phyloP scores from a whole-genome alignment of 2,797 vertebrate species.

The Spinibarbus caldwelli region DNA sequence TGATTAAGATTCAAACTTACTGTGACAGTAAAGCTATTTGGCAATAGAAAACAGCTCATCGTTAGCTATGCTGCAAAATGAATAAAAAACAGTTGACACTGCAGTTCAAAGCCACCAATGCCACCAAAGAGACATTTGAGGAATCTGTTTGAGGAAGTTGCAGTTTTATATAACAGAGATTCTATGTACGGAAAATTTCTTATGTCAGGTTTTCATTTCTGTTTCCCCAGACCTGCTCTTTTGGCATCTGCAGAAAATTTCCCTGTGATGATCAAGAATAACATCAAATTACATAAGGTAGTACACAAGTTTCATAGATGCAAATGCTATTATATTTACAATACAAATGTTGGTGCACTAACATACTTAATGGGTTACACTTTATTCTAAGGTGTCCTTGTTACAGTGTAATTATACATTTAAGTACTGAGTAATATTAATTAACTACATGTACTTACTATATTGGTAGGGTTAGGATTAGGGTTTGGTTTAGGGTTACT shows the following conservation, averaged over 20 bases:
- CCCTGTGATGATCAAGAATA: conserved; percentile 91
- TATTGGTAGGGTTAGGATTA: neutral
- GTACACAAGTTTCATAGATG: neutral
- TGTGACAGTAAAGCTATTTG: conserved; percentile 1
- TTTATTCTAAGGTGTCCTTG: neutral
- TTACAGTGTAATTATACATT: neutral
- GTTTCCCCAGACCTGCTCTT: conserved; percentile 77
- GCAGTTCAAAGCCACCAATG: neutral
- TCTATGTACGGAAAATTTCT: neutral
- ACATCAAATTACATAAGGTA: conserved; percentile 87
- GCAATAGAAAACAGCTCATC: neutral
- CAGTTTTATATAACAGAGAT: conserved; percentile 1
- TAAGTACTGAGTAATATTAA: neutral
- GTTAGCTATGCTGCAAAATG: neutral
- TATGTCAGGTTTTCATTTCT: conserved; percentile 38
- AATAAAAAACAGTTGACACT: neutral
- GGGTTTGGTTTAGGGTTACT: neutral
- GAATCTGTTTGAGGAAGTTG: conserved; percentile 31
- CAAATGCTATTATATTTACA: neutral
- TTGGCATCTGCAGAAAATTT: conserved; percentile 87
- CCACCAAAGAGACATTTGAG: neutral
- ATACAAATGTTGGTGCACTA: neutral
- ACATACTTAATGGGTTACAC: neutral
- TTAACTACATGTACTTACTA: neutral
- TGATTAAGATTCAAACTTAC: neutral